These are phyloP conservation scores for Eupithecia subumbrata DNA, from an alignment of 2,888 invertebrate genomes.

Conservation along the genomic window DNA sequence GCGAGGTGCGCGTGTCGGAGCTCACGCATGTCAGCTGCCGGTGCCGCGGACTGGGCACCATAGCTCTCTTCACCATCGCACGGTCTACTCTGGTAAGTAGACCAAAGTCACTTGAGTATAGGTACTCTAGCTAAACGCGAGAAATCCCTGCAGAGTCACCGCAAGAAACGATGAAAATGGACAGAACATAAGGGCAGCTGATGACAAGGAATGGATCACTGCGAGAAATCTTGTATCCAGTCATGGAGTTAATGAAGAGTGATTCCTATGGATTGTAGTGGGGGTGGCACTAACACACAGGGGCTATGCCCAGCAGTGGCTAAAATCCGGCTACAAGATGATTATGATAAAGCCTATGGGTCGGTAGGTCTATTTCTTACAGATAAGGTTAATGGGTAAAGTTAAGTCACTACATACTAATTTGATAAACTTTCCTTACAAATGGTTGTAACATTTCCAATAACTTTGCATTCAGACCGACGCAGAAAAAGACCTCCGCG, in stretches of 20 bases:
- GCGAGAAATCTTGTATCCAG: too few species aligned
- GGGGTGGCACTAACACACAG: background rate
- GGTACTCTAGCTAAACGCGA: background rate
- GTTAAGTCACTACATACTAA: background rate
- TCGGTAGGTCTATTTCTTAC: background rate
- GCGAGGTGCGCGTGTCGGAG: constrained; percentile 73
- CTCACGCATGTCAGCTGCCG: constrained; percentile 68
- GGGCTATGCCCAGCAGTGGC: background rate
- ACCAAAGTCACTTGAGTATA: background rate
- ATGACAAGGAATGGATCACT: background rate
- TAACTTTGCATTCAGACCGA: constrained; percentile 62
- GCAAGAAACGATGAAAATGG: background rate
- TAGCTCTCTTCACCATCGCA: constrained; percentile 71
- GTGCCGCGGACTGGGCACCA: constrained; percentile 73
- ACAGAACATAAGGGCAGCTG: background rate
- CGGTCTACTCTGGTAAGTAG: constrained; percentile 68
- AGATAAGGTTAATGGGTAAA: background rate
- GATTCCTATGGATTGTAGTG: background rate
- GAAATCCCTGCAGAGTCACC: background rate
- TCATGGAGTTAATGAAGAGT: background rate
- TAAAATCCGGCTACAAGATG: background rate
- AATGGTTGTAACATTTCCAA: background rate
- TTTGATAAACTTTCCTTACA: background rate
- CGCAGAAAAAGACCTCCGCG: constrained; percentile 70
- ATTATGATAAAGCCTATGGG: too few species aligned